Evolutionary conservation across 2,888 invertebrate species (phyloP).

Genomic region (Abrostola triplasia): DNA sequence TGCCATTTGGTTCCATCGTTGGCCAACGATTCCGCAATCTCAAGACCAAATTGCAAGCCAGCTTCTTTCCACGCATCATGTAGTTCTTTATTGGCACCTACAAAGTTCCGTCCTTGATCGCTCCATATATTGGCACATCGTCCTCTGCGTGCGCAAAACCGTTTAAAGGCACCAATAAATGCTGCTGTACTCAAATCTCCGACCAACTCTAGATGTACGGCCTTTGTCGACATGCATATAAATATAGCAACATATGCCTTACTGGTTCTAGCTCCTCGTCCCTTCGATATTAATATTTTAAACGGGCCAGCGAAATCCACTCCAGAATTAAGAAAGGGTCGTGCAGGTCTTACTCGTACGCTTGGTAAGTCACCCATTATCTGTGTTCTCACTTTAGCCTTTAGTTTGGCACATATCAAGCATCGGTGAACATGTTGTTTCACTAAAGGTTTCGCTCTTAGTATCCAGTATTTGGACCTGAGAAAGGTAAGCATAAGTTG

Average conservation of each 20-base stretch:
- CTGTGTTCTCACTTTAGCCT: not conserved
- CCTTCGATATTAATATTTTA: not conserved
- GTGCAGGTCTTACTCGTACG: constrained; percentile 8
- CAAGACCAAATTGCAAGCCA: not conserved
- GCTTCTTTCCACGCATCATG: not conserved
- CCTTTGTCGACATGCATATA: constrained; percentile 6
- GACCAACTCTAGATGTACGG: constrained; percentile 4
- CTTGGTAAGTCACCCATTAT: constrained; percentile 20
- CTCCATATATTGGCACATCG: constrained; percentile 10
- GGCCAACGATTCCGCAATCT: not conserved
- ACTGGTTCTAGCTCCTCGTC: constrained; percentile 1
- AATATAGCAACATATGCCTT: constrained; percentile 8
- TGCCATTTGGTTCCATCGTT: not conserved
- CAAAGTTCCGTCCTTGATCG: constrained; percentile 9
- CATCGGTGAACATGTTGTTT: constrained; percentile 5
- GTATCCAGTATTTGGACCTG: constrained; percentile 10
- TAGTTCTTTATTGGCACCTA: constrained; percentile 3
- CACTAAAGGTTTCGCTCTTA: not conserved
- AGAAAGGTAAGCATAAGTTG: constrained; percentile 11
- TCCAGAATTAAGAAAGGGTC: constrained; percentile 5
- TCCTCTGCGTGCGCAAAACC: constrained; percentile 6
- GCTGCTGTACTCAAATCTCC: not conserved
- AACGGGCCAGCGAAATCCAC: constrained; percentile 14
- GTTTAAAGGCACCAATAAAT: constrained; percentile 7
- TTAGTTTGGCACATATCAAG: constrained; percentile 7